These are phyloP conservation scores for Callopanchax toddi DNA, from an alignment of 2,113 vertebrate genomes.

Conservation along the genomic window DNA sequence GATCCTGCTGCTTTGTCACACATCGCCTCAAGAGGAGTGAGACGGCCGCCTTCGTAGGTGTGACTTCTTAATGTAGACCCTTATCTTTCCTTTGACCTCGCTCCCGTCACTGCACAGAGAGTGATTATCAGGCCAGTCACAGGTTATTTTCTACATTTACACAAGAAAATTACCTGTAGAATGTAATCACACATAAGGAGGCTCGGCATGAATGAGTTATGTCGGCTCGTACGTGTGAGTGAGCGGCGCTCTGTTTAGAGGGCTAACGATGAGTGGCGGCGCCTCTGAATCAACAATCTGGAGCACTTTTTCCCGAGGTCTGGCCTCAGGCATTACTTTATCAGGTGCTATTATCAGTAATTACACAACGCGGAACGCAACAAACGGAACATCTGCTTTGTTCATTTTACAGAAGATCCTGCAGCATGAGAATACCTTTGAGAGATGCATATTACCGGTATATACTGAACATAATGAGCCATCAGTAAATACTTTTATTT, in stretches of 20 bases:
- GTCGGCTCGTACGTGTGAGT: too few relatives aligned
- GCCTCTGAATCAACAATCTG: slow-evolving; percentile 10
- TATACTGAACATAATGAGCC: neutral
- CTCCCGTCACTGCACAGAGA: slow-evolving; percentile 24
- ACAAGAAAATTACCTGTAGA: slow-evolving; percentile 9
- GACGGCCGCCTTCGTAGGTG: neutral
- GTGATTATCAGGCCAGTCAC: slow-evolving; percentile 34
- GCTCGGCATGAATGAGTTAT: too few relatives aligned
- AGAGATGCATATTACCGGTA: neutral
- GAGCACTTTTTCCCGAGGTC: slow-evolving; percentile 23
- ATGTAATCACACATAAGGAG: neutral
- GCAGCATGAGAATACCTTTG: slow-evolving; percentile 20
- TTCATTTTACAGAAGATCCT: slow-evolving; percentile 18
- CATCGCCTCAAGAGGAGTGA: slow-evolving; percentile 21
- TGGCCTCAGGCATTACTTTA: slow-evolving; percentile 18
- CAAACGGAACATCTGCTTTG: slow-evolving; percentile 3
- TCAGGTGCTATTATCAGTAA: slow-evolving; percentile 40
- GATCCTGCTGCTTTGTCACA: slow-evolving; percentile 20
- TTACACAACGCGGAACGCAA: slow-evolving; percentile 28
- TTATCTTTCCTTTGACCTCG: slow-evolving; percentile 31
- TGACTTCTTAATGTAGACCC: slow-evolving; percentile 20
- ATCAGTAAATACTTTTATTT: too few relatives aligned
- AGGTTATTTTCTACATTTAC: slow-evolving; percentile 44
- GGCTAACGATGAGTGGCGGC: slow-evolving; percentile 30
- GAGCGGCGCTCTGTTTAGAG: neutral